These are phyloP conservation scores for Atta texana DNA, from an alignment of 1,140 invertebrate genomes.

Conservation along the genomic window DNA sequence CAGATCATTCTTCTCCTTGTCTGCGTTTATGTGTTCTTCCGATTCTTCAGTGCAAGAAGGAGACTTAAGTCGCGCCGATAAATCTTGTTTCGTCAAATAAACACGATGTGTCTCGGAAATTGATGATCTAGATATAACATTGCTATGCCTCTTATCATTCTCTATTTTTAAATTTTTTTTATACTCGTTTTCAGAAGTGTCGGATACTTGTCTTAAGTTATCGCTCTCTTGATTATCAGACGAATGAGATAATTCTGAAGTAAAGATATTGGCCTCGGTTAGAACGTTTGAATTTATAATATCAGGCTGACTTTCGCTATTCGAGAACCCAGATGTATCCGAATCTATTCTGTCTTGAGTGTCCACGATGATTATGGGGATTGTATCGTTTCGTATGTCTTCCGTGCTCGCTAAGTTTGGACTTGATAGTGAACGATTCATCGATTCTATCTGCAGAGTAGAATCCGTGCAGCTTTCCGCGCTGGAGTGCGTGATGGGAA, in stretches of 20 bases:
- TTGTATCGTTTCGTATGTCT: background rate
- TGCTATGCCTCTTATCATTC: background rate
- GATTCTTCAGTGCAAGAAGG: background rate
- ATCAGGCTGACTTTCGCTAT: background rate
- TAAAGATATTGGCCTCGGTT: background rate
- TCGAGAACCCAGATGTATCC: background rate
- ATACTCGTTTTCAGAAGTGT: background rate
- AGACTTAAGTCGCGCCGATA: background rate
- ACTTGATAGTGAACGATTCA: background rate
- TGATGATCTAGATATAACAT: background rate
- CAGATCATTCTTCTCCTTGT: background rate
- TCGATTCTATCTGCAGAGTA: conserved; percentile 21
- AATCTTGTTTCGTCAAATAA: conserved; percentile 17
- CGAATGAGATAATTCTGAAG: background rate
- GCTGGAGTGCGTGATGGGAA: conserved; percentile 21
- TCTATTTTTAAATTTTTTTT: background rate
- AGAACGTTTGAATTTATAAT: background rate
- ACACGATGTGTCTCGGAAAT: background rate
- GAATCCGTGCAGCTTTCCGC: conserved; percentile 35
- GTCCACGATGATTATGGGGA: conserved; percentile 40
- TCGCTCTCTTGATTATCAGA: background rate
- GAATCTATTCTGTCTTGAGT: conserved; percentile 16
- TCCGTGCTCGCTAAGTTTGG: background rate
- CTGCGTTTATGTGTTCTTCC: background rate
- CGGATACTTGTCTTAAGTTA: background rate